phyloP scores from a whole-genome alignment of 64 coral and sea anemone species.

The Montipora cactus region DNA sequence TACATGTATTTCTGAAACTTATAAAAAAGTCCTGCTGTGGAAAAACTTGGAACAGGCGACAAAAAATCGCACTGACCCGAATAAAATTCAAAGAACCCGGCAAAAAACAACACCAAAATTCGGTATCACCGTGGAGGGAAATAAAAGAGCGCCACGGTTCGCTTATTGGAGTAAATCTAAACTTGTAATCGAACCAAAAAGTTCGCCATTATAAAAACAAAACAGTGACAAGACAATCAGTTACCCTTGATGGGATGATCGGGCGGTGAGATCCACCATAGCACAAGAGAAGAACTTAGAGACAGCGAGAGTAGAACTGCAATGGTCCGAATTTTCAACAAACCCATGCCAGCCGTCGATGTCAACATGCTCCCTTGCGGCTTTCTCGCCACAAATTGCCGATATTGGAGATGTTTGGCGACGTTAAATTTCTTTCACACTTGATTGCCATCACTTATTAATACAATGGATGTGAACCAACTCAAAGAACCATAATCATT shows the following conservation, averaged over 20 bases:
- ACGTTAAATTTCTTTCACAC: not conserved
- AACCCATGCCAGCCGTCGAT: slow-evolving; percentile 38
- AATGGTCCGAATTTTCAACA: slow-evolving; percentile 60
- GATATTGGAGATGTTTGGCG: slow-evolving; percentile 32
- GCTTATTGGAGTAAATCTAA: not conserved
- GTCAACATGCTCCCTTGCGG: slow-evolving; percentile 38
- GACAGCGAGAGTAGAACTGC: slow-evolving; percentile 67
- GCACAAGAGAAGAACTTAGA: slow-evolving; percentile 64
- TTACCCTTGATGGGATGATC: slow-evolving; percentile 58
- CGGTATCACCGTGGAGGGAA: no score
- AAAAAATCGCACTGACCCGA: not conserved
- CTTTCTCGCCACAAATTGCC: not conserved
- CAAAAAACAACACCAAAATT: not conserved
- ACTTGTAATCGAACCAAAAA: not conserved
- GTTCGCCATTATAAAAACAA: not conserved
- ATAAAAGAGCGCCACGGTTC: not conserved
- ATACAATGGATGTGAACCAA: not conserved
- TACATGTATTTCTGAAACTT: no score
- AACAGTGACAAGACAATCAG: not conserved
- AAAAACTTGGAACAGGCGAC: not conserved
- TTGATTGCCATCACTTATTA: slow-evolving; percentile 19
- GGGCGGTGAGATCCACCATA: slow-evolving; percentile 70
- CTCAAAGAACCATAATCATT: not conserved
- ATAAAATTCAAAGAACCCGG: not conserved
- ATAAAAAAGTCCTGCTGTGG: not conserved